Percentiles rank a stretch among this genome's conserved stretches.
Evolutionary conservation across 2,113 vertebrate genomes (phyloP).

Genomic region (Nannospalax galili): DNA sequence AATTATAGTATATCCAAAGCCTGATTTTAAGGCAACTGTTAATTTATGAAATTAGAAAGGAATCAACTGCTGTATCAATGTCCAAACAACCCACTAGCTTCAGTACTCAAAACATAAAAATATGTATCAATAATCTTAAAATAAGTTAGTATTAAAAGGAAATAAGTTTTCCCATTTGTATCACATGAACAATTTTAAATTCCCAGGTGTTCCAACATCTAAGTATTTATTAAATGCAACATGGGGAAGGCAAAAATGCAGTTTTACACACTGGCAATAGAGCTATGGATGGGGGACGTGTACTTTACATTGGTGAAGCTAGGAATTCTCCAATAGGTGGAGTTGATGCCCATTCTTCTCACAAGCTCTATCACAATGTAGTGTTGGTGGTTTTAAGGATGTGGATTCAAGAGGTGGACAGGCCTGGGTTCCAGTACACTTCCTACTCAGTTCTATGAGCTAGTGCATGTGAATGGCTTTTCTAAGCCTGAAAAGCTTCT

Average conservation of each 20-base stretch:
- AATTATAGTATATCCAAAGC: neutral
- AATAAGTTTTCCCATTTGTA: neutral
- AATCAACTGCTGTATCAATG: neutral
- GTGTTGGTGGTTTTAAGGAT: neutral
- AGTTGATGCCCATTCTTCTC: neutral
- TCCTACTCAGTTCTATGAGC: neutral
- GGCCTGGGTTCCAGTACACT: neutral
- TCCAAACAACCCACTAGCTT: neutral
- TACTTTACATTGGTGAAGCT: accelerated
- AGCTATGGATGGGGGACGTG: neutral
- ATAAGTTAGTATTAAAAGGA: slow-evolving; percentile 7
- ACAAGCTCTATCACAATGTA: neutral
- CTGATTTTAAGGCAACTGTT: neutral
- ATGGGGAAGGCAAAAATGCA: neutral
- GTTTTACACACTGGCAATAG: neutral
- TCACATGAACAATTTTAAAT: neutral
- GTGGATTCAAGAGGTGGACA: neutral
- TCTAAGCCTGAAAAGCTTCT: neutral
- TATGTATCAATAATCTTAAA: neutral
- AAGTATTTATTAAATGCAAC: neutral
- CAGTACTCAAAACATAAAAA: neutral
- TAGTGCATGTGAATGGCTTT: neutral
- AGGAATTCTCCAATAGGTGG: neutral
- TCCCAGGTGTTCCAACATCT: neutral
- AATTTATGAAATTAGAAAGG: neutral